Base-by-base conservation (phyloP, 2,888 invertebrate species). In the Eurytoma adleriae region DNA sequence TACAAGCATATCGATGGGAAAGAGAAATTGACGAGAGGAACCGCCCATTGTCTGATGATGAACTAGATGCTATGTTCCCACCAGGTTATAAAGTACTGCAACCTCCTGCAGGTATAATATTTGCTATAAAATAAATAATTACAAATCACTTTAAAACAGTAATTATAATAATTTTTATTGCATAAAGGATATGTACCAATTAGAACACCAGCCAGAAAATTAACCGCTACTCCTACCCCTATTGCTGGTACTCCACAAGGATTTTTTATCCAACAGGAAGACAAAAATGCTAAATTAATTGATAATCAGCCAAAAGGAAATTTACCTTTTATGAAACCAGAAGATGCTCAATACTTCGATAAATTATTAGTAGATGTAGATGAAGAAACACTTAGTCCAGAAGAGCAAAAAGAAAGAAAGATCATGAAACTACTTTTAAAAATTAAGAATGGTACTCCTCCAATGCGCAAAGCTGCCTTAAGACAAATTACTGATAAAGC, bases 361-460 rank as follows among this genome's bases (percentile, higher is more conserved):
- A 99, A 99, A 91, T 93, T 99, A 83, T 93, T 99, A 84, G 95
- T 98, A 76, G 99, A 99, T 89, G 99, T 99, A 48, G 99, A 99
- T 91, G 99, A 99, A 92, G 98, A 99, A 88, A 92, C 96, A 0
- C 93, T 99, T 57, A 96, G 96, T 72, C 98, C 99, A 0, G 99
- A 99, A 87, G 99, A 99, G 90, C 96, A 97, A 84, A 99, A 99
- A 90, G 99, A 99, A 91, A 93, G 99, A 62, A 99, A 99, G 92
- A 99, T 99, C 69, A 99, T 99, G 99, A 99, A 98, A 89, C 93
- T 99, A 13, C 91, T 99, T 85, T 92, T 99, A 78, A 99, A 99
- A 91, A 99, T 99, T 81, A 99, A 99, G 93, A 99, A 99, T 88
- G 99, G 99, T 27, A 99, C 99, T 0, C 99, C 99, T 16, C 99